Conservation (phyloP, 35 echinoderm and acorn worm species). For the Heliocidaris tuberculata region DNA sequence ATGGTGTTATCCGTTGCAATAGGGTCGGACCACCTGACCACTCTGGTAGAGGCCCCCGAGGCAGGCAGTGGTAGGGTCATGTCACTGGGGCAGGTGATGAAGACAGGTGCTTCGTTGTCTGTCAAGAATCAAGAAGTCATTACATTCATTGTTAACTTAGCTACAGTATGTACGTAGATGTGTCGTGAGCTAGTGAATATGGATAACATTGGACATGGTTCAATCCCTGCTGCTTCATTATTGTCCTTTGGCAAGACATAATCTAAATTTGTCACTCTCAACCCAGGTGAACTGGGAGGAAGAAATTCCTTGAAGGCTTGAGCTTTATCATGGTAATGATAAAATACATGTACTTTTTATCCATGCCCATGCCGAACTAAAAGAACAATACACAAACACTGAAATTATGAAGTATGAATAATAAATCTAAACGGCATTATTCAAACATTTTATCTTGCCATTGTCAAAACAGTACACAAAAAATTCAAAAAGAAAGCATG, state of each 20-base stretch:
- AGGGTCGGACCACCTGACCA: background rate
- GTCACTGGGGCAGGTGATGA: slow-evolving; percentile 16
- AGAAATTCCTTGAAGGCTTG: background rate
- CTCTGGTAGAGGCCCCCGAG: background rate
- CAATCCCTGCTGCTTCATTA: no score
- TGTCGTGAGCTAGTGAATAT: background rate
- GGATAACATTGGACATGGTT: no score
- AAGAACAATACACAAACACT: no score
- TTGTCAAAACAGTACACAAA: no score
- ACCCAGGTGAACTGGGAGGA: background rate
- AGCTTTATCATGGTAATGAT: background rate
- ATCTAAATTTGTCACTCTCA: background rate
- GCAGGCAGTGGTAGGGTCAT: background rate
- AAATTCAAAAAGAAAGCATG: background rate
- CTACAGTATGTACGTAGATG: background rate
- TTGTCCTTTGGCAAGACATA: no score
- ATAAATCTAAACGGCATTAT: no score
- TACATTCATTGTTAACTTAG: background rate
- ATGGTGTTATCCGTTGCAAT: slow-evolving; percentile 26
- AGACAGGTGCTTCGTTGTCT: slow-evolving; percentile 30
- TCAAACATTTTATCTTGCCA: no score
- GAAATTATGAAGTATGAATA: no score
- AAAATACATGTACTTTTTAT: no score
- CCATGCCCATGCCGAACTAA: no score
- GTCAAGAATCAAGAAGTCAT: no score